Base-by-base conservation (phyloP, 2,797 vertebrate species). In the Melanotaenia nigrans region DNA sequence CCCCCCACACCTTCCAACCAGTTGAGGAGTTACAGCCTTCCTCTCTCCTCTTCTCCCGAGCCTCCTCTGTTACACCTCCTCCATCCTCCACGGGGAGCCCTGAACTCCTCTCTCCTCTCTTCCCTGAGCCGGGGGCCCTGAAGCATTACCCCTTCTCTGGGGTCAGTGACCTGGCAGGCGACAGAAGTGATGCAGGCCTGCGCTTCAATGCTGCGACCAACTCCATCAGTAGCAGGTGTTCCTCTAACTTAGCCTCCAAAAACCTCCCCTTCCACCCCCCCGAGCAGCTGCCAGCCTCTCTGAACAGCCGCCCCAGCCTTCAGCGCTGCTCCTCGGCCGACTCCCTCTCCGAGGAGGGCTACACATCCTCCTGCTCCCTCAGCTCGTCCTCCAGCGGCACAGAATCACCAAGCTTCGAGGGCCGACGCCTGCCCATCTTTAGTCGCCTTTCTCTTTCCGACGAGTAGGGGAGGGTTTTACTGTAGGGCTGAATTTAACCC, bases 361-460 rank as follows among this genome's bases (percentile, higher is more conserved):
- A 95, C 84, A 94, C 94, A 30, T 96, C 95, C 24, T 95, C 93
- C 49, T 94, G 94, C 75, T 96, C 95, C 78, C 92, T 95, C 71
- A 96, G 94, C 66, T 91, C 92, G 0, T 78, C 89, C 45, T 91
- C 86, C 82, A 87, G 88, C 5, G 95, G 94, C 30, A 90, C 94
- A 0, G 95, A 96, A 58, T 96, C 96, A 0, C 95, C 95, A 0
- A 93, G 92, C 71, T 88, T 94, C 0, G 95, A 95, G 65, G 92
- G 90, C 54, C 85, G 91, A 0, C 92, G 96, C 0, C 94, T 97
- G 71, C 96, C 96, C 56, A 97, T 97, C 87, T 97, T 97, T 77
- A 97, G 96, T 81, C 94, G 94, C 55, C 90, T 96, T 72, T 96
- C 95, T 0, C 86, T 96, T 14, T 93, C 95, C 13, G 96, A 96